Percentiles rank a stretch among this genome's conserved stretches.
Evolutionary conservation across 2,113 vertebrate genomes (phyloP).

Genomic region (Engystomops pustulosus): DNA sequence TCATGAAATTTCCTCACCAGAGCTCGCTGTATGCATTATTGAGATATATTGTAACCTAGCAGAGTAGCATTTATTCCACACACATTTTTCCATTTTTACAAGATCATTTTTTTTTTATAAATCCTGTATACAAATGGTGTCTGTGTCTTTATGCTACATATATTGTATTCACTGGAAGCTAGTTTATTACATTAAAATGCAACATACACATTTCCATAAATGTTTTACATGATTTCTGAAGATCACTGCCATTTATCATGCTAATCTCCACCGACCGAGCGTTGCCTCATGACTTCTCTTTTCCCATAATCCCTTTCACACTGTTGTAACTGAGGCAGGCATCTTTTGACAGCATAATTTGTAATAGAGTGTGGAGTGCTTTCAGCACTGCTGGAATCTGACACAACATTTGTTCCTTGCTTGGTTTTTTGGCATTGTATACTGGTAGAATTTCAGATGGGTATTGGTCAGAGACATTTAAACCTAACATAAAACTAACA

Average conservation of each 20-base stretch:
- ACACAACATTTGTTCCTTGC: slow-evolving; percentile 19
- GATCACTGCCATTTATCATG: slow-evolving; percentile 43
- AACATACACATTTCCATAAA: slow-evolving; percentile 36
- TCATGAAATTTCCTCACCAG: slow-evolving; percentile 34
- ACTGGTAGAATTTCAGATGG: no score
- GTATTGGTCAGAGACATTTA: background rate
- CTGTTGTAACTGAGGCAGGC: slow-evolving; percentile 6
- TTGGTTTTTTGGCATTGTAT: background rate
- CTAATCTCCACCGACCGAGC: slow-evolving; percentile 6
- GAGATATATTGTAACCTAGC: slow-evolving; percentile 29
- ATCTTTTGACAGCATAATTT: slow-evolving; percentile 25
- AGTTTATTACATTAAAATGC: slow-evolving; percentile 46
- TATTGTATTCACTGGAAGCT: slow-evolving; percentile 10
- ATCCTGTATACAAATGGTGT: slow-evolving; percentile 13
- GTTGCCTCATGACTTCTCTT: background rate
- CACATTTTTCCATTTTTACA: background rate
- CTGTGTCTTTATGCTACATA: background rate
- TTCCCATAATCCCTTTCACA: slow-evolving; percentile 26
- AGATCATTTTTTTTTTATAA: background rate
- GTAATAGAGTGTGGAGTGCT: background rate
- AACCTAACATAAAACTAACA: background rate
- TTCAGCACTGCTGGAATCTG: slow-evolving; percentile 15
- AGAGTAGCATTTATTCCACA: slow-evolving; percentile 21
- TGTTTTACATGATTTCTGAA: slow-evolving; percentile 43
- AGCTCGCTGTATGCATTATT: slow-evolving; percentile 17